phyloP scores from a whole-genome alignment of 2,797 vertebrate genomes.

The Harpagifer antarcticus region DNA sequence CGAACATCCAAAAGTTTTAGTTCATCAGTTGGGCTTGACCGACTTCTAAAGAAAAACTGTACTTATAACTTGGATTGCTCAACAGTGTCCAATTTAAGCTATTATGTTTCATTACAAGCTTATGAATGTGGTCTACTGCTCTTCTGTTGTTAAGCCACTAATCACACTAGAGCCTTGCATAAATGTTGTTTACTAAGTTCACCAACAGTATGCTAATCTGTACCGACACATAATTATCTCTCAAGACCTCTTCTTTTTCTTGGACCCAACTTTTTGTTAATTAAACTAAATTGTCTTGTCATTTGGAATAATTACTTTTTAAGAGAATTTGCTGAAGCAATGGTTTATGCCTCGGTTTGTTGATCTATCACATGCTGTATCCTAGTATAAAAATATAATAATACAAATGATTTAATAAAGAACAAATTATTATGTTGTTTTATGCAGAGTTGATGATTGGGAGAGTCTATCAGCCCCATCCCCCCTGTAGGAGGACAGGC shows the following conservation, averaged over 20 bases:
- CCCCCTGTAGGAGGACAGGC: constrained; percentile 19
- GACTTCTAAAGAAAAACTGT: constrained; percentile 41
- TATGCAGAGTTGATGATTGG: constrained; percentile 33
- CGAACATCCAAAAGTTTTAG: constrained; percentile 22
- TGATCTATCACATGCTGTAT: constrained; percentile 51
- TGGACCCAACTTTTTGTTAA: constrained; percentile 49
- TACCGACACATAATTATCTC: constrained; percentile 67
- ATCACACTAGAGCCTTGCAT: constrained; percentile 63
- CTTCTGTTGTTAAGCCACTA: constrained; percentile 59
- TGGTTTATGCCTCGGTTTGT: constrained; percentile 49
- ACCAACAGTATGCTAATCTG: constrained; percentile 68
- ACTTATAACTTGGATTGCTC: constrained; percentile 40
- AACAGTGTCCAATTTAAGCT: constrained; percentile 50
- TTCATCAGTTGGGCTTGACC: constrained; percentile 15
- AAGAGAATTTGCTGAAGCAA: constrained; percentile 63
- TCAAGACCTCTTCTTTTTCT: constrained; percentile 43
- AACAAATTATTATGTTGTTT: constrained; percentile 47
- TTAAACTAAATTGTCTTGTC: constrained; percentile 57
- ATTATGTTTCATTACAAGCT: constrained; percentile 60
- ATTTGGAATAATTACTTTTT: constrained; percentile 62
- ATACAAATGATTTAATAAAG: constrained; percentile 43
- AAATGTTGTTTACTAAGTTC: constrained; percentile 71
- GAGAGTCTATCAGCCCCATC: constrained; percentile 34
- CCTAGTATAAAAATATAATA: constrained; percentile 28
- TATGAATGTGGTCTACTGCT: constrained; percentile 53